phyloP scores from a whole-genome alignment of 2,888 invertebrate species.

The Gymnoscelis rufifasciata region DNA sequence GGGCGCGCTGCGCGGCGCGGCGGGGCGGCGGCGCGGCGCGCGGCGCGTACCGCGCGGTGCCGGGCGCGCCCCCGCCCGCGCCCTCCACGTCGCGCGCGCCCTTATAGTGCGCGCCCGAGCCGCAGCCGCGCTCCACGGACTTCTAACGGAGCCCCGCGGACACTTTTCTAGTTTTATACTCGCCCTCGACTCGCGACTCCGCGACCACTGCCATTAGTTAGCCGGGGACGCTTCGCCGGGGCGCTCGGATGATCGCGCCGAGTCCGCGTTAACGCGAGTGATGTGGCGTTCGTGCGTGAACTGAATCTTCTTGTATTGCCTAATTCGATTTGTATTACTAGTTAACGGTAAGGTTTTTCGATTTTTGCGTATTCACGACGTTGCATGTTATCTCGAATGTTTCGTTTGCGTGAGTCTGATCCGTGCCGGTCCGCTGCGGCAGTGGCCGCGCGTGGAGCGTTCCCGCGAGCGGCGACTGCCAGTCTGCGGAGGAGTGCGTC shows the following conservation, averaged over 20 bases:
- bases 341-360: conserved; percentile 18
- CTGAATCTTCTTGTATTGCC: conserved; percentile 19
- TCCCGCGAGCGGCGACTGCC: conserved; percentile 7
- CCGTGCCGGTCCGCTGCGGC: conserved; percentile 49
- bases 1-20: conserved; percentile 31
- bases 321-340: conserved; percentile 13
- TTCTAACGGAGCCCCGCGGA: conserved; percentile 28
- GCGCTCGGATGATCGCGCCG: conserved; percentile 3
- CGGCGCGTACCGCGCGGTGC: conserved; percentile 30
- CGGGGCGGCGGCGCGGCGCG: conserved; percentile 25
- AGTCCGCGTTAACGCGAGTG: conserved; percentile 16
- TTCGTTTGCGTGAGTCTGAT: conserved; percentile 54
- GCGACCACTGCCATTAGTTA: conserved; percentile 25
- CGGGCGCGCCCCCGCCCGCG: conserved; percentile 35
- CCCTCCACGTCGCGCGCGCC: conserved; percentile 43
- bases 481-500: neutral
- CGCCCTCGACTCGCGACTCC: conserved; percentile 4
- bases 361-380: conserved; percentile 18
- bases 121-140: conserved; percentile 34
- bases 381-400: conserved; percentile 9
- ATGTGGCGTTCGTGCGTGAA: conserved; percentile 15
- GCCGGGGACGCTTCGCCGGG: conserved; percentile 2
- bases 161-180: conserved; percentile 35
- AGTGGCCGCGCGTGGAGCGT: conserved; percentile 29
- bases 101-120: conserved; percentile 59